phyloP scores from a whole-genome alignment of 2,113 vertebrate genomes.

The Agelaius phoeniceus region DNA sequence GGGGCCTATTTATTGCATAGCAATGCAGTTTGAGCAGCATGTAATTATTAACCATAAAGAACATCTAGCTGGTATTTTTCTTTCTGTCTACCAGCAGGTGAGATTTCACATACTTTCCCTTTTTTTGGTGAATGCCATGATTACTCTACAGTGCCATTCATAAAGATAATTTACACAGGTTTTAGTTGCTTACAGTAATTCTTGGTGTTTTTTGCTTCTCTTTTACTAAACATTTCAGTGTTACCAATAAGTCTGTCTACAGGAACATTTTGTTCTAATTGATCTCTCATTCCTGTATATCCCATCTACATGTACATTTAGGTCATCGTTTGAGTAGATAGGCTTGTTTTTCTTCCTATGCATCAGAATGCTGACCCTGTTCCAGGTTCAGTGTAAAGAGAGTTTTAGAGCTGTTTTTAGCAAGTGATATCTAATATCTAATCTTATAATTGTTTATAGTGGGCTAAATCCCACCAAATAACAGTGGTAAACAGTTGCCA shows the following conservation, averaged over 20 bases:
- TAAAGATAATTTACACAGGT: neutral
- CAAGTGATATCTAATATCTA: neutral
- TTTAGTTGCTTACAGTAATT: neutral
- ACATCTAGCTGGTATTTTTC: neutral
- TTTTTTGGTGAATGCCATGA: neutral
- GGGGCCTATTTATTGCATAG: neutral
- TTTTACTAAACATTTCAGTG: neutral
- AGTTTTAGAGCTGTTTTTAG: neutral
- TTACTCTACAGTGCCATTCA: neutral
- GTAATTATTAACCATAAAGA: neutral
- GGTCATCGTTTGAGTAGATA: neutral
- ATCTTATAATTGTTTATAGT: neutral
- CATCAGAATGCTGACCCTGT: neutral
- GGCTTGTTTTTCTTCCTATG: neutral
- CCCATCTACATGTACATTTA: neutral
- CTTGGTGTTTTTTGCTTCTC: neutral
- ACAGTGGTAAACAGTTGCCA: neutral
- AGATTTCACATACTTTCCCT: neutral
- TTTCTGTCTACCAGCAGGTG: neutral
- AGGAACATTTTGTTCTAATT: neutral
- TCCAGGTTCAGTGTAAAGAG: neutral
- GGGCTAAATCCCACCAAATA: neutral
- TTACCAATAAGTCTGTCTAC: neutral
- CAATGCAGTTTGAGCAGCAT: neutral
- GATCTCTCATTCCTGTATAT: neutral